A percentile compares a stretch with the other conserved stretches of the same genome.
These are phyloP conservation scores for Catharus minimus DNA, from an alignment of 2,113 vertebrate species.

Conservation along the genomic window DNA sequence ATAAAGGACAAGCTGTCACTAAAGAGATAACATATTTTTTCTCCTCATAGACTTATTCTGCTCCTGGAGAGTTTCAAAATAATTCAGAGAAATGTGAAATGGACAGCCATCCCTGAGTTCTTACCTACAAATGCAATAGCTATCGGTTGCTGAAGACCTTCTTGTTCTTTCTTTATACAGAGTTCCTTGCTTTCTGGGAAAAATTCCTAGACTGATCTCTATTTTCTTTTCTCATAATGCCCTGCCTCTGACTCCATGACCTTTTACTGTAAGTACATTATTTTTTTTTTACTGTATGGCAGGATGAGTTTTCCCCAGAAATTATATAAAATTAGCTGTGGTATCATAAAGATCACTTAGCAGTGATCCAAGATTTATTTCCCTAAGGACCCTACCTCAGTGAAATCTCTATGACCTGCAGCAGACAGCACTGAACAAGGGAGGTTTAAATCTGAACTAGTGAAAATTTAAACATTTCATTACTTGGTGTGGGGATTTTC, in stretches of 20 bases:
- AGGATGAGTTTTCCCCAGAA: neutral
- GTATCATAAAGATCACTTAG: neutral
- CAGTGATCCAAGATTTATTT: neutral
- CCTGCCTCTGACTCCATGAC: neutral
- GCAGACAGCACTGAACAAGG: neutral
- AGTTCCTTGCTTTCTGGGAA: neutral
- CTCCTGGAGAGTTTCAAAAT: neutral
- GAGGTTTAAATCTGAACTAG: neutral
- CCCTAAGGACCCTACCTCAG: neutral
- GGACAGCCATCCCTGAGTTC: neutral
- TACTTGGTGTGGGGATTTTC: neutral
- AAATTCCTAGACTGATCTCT: neutral
- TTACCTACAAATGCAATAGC: neutral
- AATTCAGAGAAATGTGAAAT: neutral
- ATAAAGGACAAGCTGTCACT: neutral
- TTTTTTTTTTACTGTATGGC: neutral
- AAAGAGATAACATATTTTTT: neutral
- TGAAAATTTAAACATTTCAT: neutral
- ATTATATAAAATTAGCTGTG: neutral
- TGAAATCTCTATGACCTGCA: neutral
- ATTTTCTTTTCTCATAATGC: neutral
- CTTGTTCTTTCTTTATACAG: neutral
- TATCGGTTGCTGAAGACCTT: neutral
- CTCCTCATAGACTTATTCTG: neutral
- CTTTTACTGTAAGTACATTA: neutral